These are phyloP conservation scores for Allobates femoralis DNA, from an alignment of 2,797 vertebrate genomes.

Conservation along the genomic window DNA sequence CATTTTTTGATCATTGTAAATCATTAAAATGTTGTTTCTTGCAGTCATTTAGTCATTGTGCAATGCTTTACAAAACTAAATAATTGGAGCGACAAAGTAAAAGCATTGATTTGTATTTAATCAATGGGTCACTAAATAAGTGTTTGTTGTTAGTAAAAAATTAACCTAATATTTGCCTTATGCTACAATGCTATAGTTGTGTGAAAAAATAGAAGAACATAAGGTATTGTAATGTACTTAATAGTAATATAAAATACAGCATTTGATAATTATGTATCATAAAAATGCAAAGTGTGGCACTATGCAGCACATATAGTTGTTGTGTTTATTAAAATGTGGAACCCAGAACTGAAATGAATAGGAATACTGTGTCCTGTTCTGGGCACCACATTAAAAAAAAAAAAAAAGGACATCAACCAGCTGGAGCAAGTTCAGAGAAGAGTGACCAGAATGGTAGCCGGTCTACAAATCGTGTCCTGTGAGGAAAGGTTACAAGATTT, in stretches of 20 bases:
- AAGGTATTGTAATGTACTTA: neutral
- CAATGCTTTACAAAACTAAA: neutral
- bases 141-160: neutral
- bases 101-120: neutral
- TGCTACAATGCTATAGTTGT: neutral
- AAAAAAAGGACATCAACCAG: too few species aligned
- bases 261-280: neutral
- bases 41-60: neutral
- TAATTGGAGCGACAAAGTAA: neutral
- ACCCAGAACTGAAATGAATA: too few species aligned
- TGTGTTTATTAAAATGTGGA: too few species aligned
- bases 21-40: neutral
- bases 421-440: too few species aligned
- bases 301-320: neutral
- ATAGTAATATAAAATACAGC: neutral
- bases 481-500: too few species aligned
- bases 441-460: too few species aligned
- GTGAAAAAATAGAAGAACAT: neutral
- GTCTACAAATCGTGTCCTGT: too few species aligned
- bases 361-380: too few species aligned
- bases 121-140: neutral
- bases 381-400: too few species aligned
- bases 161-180: neutral
- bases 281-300: neutral
- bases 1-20: slow-evolving; percentile 2